Base-by-base conservation (phyloP, 1,140 invertebrate genomes). In the Drosophila nebulosa region DNA sequence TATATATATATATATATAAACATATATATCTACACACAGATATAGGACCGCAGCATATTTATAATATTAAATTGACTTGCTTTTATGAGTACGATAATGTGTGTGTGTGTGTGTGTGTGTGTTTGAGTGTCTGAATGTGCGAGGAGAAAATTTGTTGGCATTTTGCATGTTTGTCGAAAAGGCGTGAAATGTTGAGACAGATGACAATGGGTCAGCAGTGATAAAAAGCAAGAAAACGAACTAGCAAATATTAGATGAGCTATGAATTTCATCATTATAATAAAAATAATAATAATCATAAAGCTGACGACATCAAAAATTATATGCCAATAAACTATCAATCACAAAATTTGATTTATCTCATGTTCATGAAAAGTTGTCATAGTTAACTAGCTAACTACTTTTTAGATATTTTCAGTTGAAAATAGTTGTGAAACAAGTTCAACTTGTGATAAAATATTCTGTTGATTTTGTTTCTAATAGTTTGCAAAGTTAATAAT, bases 61-160 rank as follows among this genome's bases (percentile, higher is more conserved):
- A 85, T 86, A 85, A 81, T 86, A 85, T 81, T 86, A 86, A 86
- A 85, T 86, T 86, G 81, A 85, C 74, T 79, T 55, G 55, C 64
- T 36, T 75, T 85, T 85, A 85, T 69, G 80, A 64, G 64, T 64
- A 69, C 46, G 81, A 85, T 85, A 86, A 85, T 85, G 74, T 80
- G 66, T 57, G 16, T 46, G 16, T 46, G 39, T 46, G 68, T 52
- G 36, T 35, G 26, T 53, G 42, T 61, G 51, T 53, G 35, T 46
- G 53, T 36, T 21, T 22, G 32, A 57, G 68, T 30, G 53, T 36
- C 16, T 22, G 35, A 27, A 57, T 24, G 18, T 22, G 42, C 42
- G 50, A 56, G 32, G 26, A 56, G 10, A 24, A 78, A 74, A 79
- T 74, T 70, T 74, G 77, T 70, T 65, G 64, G 64, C 32, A 50